Conservation (phyloP, 2,888 invertebrate genomes). For the Cataglyphis cursor region DNA sequence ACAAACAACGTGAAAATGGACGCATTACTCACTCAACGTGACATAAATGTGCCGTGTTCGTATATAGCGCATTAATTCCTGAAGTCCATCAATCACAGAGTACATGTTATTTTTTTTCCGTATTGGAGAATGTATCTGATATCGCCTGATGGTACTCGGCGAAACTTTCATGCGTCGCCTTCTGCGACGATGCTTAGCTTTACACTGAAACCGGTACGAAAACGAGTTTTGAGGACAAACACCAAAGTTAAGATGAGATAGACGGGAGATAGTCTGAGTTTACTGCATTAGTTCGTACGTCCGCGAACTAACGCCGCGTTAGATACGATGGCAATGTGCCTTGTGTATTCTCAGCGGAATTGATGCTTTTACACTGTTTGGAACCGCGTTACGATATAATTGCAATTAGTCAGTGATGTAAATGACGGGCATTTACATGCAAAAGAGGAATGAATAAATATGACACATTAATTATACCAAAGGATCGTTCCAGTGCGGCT, state of each 20-base stretch:
- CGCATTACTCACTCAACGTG: conserved; percentile 47
- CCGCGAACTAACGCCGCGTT: conserved; percentile 10
- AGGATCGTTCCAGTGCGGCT: conserved; percentile 41
- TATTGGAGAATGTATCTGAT: conserved; percentile 22
- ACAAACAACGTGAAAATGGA: conserved; percentile 46
- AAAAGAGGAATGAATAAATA: conserved; percentile 56
- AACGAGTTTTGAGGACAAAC: conserved; percentile 59
- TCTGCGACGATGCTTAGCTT: conserved; percentile 39
- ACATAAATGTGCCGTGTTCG: conserved; percentile 36
- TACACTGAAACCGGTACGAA: conserved; percentile 37
- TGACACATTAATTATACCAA: conserved; percentile 49
- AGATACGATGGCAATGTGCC: conserved; percentile 24
- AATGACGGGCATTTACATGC: conserved; percentile 54
- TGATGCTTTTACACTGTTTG: conserved; percentile 54
- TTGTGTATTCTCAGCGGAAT: conserved; percentile 46
- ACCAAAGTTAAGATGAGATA: conserved; percentile 59
- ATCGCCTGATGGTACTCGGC: not conserved
- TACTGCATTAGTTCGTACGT: conserved; percentile 54
- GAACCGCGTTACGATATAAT: conserved; percentile 54
- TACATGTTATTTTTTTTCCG: not conserved
- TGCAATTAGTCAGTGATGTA: conserved; percentile 54
- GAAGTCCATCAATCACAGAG: conserved; percentile 41
- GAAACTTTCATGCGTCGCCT: conserved; percentile 29
- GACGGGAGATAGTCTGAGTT: conserved; percentile 54
- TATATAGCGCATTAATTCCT: conserved; percentile 37